Evolutionary conservation across 2,888 invertebrate genomes (phyloP), one percentile per base, ranked within the genome.

Genomic region (Papilio protenor): DNA sequence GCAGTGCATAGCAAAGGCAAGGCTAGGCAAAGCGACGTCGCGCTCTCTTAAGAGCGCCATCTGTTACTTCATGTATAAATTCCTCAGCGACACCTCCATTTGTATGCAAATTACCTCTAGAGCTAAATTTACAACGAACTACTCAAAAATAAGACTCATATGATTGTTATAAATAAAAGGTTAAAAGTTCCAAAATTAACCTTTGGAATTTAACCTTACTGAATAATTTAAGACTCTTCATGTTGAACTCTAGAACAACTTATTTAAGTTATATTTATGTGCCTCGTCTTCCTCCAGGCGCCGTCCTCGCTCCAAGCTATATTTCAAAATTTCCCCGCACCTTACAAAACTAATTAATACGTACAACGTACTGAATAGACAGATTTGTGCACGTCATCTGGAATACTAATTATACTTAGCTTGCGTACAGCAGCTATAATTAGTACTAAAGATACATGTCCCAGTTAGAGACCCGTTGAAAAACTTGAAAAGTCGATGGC

Each of bases 1-100:
- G 23, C 59, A 23, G 59, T 11, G 55, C 18, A 18, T 18, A 18
- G 52, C n/a, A 59, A 40, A 40, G 40, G 11, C 66, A 14, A n/a
- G 33, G 18, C 33, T n/a, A 16, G 27, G 61, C 10, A 66, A 66
- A n/a, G 66, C 21, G 40, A n/a, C 40, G 45, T 3, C 45, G n/a
- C 33, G 57, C 45, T n/a, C 47, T 23, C 57, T 3, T 18, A 57
- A 70, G 47, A 57, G 59, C 70, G 23, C 75, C 75, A 55, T 70
- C 45, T 59, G 70, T 69, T 70, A 70, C 70, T 33, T 70, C 16
- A 59, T 76, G 45, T 76, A 76, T 75, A 76, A 76, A 76, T 70
- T 76, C 76, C 47, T 74, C 59, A 57, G 45, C 57, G 76, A 70
- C 70, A 76, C 47, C 57, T 70, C 57, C 57, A 59, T 70, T 70